Conservation (phyloP, 1,140 invertebrate species). For the Nephila pilipes region DNA sequence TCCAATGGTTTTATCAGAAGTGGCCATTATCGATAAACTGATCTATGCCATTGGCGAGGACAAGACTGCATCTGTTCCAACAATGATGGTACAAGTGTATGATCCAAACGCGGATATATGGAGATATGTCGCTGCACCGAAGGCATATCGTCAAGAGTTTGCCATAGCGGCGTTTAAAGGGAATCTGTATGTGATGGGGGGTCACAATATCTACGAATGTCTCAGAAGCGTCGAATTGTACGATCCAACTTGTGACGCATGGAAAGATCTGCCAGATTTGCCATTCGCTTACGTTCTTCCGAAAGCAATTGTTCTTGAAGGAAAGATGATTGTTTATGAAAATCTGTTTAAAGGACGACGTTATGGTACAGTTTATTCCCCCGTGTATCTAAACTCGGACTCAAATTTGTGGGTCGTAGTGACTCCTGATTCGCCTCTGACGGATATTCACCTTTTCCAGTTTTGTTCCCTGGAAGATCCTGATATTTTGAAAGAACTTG, state of each 20-base stretch:
- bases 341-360: background rate
- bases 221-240: constrained; percentile 17
- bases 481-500: background rate
- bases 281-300: background rate
- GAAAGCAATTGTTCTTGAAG: background rate
- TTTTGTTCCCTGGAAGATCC: background rate
- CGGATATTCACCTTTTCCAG: background rate
- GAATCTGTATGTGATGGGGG: background rate
- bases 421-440: background rate
- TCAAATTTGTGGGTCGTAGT: background rate
- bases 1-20: constrained; percentile 11
- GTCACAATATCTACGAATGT: background rate
- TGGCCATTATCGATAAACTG: background rate
- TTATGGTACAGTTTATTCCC: background rate
- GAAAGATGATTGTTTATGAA: constrained; percentile 12
- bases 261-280: constrained; percentile 1
- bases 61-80: background rate
- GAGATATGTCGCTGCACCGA: background rate
- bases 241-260: background rate
- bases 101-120: background rate
- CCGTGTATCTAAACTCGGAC: background rate
- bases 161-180: background rate
- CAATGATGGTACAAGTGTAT: constrained; percentile 34
- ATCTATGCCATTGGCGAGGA: constrained; percentile 37
- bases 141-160: background rate